These are phyloP conservation scores for Acyrthosiphon pisum DNA, from an alignment of 1,140 invertebrate species.

Conservation along the genomic window DNA sequence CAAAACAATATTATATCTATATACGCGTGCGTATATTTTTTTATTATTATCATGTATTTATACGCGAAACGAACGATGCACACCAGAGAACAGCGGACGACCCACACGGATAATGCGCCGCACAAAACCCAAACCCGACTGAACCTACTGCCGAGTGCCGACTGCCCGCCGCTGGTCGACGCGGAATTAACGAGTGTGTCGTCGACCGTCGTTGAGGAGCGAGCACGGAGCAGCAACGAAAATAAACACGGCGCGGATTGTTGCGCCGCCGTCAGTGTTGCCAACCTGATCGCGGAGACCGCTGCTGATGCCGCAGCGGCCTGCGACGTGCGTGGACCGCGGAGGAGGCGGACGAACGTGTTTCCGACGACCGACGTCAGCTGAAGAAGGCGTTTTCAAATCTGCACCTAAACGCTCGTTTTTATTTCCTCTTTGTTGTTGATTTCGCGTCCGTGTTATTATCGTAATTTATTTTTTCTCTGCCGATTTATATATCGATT, in stretches of 20 bases:
- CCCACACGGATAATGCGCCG: background rate
- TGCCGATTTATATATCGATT: background rate
- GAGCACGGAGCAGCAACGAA: constrained; percentile 24
- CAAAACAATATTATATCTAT: background rate
- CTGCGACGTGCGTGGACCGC: background rate
- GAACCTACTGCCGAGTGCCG: background rate
- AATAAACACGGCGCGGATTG: constrained; percentile 42
- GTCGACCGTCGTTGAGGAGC: background rate
- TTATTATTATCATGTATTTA: background rate
- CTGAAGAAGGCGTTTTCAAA: background rate
- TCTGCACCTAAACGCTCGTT: background rate
- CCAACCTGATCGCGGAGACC: background rate
- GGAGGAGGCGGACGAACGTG: background rate
- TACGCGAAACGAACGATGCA: background rate
- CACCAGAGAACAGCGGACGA: background rate
- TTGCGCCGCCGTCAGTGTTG: background rate
- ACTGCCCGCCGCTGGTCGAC: background rate
- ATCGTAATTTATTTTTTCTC: background rate
- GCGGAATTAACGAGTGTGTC: background rate
- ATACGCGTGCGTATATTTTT: background rate
- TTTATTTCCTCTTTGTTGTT: background rate
- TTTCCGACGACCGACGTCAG: background rate
- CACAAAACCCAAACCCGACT: constrained; percentile 31
- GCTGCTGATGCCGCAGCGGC: background rate
- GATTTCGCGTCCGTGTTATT: background rate